Evolutionary conservation across 2,113 vertebrate genomes (phyloP), one percentile per base, ranked within the genome.

Genomic region (Clarias magur): DNA sequence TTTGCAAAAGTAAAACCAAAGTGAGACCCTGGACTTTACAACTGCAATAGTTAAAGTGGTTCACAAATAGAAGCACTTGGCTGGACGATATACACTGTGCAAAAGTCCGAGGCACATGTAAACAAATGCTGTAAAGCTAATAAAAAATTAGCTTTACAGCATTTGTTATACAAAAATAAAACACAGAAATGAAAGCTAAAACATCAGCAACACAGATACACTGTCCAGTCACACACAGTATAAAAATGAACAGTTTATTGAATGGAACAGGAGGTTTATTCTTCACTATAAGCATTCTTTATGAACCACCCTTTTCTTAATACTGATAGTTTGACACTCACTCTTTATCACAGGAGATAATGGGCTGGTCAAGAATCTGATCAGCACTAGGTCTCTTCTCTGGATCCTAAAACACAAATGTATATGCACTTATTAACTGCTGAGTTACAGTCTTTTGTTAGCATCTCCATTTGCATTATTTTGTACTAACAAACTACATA

Each of bases 341-440:
- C 98, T 95, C 95, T 91, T 95, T 95, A 84, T 93, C 92, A 88
- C 92, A 95, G 90, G 94, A 96, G 90, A 99, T 95, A 86, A 98
- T 89, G 2, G 97, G 96, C 56, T 92, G 94, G 85, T 97, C 95
- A 75, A 99, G 94, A 90, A 99, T 93, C 89, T 99, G 95, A 81
- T 98, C 96, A 54, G 96, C 94, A 59, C 97, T 98, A 12, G 98
- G 98, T 91, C 98, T 97, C 90, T 97, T 97, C 89, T 96, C 96
- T 88, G 98, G 98, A 93, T 99, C 97, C 98, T 99, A 73, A 59
- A 90, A 93, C 54, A 94, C 78, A 81, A 59, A 83, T 59, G 91
- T 38, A 89, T 15, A 75, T 62, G 11, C n/a, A 11, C 27, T 42
- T 34, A 25, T 42, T 38, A 8, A 81, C 13, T 81, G 57, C 57